Conservation (phyloP, 2,888 invertebrate species). For the Caenorhabditis wallacei region DNA sequence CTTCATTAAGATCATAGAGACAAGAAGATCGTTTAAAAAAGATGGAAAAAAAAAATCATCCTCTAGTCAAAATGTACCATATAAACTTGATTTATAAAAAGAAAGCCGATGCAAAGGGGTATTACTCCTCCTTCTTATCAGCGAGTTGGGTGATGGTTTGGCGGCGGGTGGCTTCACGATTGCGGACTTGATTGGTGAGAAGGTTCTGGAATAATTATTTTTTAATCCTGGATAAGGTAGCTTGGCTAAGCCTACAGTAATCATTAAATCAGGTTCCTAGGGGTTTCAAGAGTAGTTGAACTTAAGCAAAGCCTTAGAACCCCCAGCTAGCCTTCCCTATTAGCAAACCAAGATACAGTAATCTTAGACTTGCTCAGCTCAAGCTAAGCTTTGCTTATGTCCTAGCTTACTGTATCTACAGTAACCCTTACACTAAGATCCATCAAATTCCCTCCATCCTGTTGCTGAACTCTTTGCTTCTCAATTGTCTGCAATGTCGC, state of each 20-base stretch:
- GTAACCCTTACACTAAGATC: constrained; percentile 48
- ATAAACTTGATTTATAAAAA: constrained; percentile 1
- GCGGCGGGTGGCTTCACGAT: constrained; percentile 37
- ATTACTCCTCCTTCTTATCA: constrained; percentile 50
- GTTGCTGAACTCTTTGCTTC: constrained; percentile 32
- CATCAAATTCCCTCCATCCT: constrained; percentile 53
- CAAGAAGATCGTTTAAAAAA: not conserved
- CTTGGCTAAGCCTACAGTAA: no score
- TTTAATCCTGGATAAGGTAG: no score
- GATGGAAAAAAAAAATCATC: not conserved
- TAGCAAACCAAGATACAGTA: no score
- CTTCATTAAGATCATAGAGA: not conserved
- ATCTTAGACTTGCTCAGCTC: no score
- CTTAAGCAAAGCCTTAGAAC: no score
- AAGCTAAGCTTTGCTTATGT: no score
- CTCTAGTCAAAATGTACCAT: constrained; percentile 24
- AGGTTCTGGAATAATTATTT: constrained; percentile 42
- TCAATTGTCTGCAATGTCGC: constrained; percentile 45
- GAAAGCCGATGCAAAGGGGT: not conserved
- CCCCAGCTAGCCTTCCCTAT: no score
- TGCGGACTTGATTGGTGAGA: constrained; percentile 36
- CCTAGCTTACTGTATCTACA: no score
- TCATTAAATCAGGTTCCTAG: no score
- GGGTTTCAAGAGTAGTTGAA: no score
- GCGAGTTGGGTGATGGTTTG: constrained; percentile 27